Evolutionary conservation across 2,797 vertebrate species (phyloP), one percentile per base, ranked within the genome.

Genomic region (Potorous gilbertii): DNA sequence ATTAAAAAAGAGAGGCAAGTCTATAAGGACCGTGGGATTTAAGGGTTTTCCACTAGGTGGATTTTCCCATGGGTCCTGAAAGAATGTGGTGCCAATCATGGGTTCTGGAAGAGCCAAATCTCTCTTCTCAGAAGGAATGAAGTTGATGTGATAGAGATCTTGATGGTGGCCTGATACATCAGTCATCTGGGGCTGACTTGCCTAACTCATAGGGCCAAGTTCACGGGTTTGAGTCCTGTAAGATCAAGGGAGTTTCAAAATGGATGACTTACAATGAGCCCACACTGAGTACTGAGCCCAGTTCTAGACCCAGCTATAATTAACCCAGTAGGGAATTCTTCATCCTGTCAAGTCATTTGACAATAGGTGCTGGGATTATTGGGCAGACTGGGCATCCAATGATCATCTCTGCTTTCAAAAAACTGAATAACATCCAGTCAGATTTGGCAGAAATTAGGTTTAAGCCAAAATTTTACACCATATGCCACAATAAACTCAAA

Each of bases 1-100:
- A 98, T 98, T 98, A 98, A 97, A 97, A 74, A 56, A 93, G 62
- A 98, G 90, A 93, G 29, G 5, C 0, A 54, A 54, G 66, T n/a
- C 52, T 59, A n/a, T 21, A 1, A 89, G 81, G n/a, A 34, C 16
- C 2, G 12, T 4, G 1, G 81, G 92, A 21, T 21, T 18, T 4
- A 21, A 11, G 74, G n/a, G 54, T 54, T 14, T 46, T 56, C 55
- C 1, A 24, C 40, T 87, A 27, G 40, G 74, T 87, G 0, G 9
- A 56, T 52, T 21, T 24, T 1, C 90, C n/a, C 74, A 81, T 27
- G 4, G 29, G 2, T 10, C 40, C 21, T 87, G 40, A 87, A 27
- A 87, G 21, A 87, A 87, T 28, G 9, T 87, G 24, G 21, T 50
- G 40, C 21, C 40, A 46, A 74, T 74, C 34, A 18, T 74, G 62